phyloP scores from a whole-genome alignment of 1,140 invertebrate genomes.

The Listronotus oregonensis region DNA sequence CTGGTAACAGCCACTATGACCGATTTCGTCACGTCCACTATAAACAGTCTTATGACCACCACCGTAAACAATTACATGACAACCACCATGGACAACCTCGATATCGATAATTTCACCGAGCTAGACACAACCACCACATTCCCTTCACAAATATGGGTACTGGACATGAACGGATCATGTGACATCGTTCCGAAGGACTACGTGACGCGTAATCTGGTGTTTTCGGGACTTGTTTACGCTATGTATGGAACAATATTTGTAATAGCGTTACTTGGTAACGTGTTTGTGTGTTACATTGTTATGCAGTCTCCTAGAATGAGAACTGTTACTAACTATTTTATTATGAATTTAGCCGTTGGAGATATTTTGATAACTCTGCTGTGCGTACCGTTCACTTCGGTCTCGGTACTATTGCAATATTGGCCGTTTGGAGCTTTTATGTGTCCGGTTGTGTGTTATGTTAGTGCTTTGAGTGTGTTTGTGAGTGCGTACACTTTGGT shows the following conservation, averaged over 20 bases:
- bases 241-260: constrained; percentile 78
- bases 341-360: constrained; percentile 82
- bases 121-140: background rate
- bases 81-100: too few species aligned
- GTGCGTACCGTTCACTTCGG: constrained; percentile 85
- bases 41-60: background rate
- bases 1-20: background rate
- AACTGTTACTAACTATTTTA: constrained; percentile 87
- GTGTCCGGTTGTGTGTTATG: constrained; percentile 78
- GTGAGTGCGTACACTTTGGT: constrained; percentile 82
- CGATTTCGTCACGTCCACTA: background rate
- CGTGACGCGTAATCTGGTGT: constrained; percentile 19
- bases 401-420: constrained; percentile 73
- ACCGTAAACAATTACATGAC: too few species aligned
- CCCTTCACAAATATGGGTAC: too few species aligned
- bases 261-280: constrained; percentile 76
- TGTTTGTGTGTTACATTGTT: constrained; percentile 82
- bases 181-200: constrained; percentile 18
- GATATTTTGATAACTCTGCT: constrained; percentile 85
- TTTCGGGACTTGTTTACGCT: constrained; percentile 63
- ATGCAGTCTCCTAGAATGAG: constrained; percentile 77
- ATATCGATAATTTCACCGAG: background rate
- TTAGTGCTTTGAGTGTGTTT: constrained; percentile 79
- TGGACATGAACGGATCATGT: constrained; percentile 16
- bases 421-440: constrained; percentile 83